phyloP scores from a whole-genome alignment of 2,888 invertebrate species.

The Nesidiocoris tenuis region DNA sequence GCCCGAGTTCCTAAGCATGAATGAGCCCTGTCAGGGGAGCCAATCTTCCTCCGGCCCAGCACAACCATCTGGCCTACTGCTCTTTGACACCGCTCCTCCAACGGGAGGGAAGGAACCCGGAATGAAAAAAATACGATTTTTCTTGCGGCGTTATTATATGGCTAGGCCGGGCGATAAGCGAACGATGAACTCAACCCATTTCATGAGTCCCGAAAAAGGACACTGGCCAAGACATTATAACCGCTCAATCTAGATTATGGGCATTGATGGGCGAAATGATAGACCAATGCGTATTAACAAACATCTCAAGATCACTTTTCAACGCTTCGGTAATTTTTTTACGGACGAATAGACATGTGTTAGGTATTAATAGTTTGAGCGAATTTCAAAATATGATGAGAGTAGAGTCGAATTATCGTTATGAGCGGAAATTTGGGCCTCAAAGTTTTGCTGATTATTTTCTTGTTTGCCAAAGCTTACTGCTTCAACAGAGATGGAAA shows the following conservation, averaged over 20 bases:
- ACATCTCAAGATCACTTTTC: not conserved
- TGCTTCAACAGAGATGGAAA: too few relatives aligned
- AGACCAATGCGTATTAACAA: not conserved
- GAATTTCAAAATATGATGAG: too few relatives aligned
- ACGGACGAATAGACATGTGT: too few relatives aligned
- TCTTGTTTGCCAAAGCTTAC: too few relatives aligned
- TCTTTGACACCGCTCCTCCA: slow-evolving; percentile 33
- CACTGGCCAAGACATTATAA: slow-evolving; percentile 30
- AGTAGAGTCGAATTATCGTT: too few relatives aligned
- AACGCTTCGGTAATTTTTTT: too few relatives aligned
- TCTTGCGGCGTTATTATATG: slow-evolving; percentile 29
- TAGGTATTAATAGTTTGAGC: too few relatives aligned
- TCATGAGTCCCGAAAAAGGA: slow-evolving; percentile 7
- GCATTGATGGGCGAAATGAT: not conserved
- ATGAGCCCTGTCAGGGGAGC: slow-evolving; percentile 24
- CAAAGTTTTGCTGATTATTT: too few relatives aligned
- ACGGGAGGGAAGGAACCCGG: slow-evolving; percentile 10
- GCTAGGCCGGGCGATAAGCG: slow-evolving; percentile 21
- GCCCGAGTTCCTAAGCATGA: slow-evolving; percentile 41
- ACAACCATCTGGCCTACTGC: slow-evolving; percentile 33
- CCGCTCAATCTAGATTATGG: slow-evolving; percentile 14
- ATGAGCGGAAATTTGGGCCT: too few relatives aligned
- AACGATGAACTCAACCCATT: slow-evolving; percentile 33
- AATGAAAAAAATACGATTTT: slow-evolving; percentile 38
- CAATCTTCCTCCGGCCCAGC: slow-evolving; percentile 2